Conservation (phyloP, 2,113 vertebrate genomes). For the Elgaria multicarinata region DNA sequence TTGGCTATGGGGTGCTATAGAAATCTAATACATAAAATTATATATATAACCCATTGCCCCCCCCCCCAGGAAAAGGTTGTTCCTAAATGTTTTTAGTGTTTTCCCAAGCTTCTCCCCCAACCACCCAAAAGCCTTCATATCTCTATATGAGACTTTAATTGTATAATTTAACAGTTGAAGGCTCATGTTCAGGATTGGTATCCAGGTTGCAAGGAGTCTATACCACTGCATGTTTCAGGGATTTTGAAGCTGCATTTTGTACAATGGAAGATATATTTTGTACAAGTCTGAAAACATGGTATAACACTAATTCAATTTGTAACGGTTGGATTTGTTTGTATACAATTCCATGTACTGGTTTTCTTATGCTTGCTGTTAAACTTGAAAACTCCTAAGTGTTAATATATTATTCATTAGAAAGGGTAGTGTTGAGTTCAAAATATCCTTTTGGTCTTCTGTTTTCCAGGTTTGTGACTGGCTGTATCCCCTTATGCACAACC, state of each 20-base stretch:
- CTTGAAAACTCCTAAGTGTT: background rate
- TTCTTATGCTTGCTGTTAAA: background rate
- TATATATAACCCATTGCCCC: too few species aligned
- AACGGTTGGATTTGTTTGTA: background rate
- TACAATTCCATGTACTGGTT: background rate
- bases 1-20: too few species aligned
- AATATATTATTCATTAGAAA: background rate
- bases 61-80: too few species aligned
- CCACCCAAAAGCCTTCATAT: background rate
- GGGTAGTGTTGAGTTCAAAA: background rate
- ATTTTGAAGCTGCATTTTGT: background rate
- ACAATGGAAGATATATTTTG: background rate
- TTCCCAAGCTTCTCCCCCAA: too few species aligned
- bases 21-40: too few species aligned
- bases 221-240: background rate
- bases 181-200: background rate
- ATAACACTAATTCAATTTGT: fast-evolving
- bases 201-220: background rate
- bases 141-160: background rate
- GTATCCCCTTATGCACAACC: slow-evolving; percentile 89
- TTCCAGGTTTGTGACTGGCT: slow-evolving; percentile 96
- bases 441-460: background rate
- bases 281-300: background rate
- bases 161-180: background rate
- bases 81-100: too few species aligned